Conservation (phyloP, 2,797 vertebrate genomes). For the Moxostoma hubbsi region DNA sequence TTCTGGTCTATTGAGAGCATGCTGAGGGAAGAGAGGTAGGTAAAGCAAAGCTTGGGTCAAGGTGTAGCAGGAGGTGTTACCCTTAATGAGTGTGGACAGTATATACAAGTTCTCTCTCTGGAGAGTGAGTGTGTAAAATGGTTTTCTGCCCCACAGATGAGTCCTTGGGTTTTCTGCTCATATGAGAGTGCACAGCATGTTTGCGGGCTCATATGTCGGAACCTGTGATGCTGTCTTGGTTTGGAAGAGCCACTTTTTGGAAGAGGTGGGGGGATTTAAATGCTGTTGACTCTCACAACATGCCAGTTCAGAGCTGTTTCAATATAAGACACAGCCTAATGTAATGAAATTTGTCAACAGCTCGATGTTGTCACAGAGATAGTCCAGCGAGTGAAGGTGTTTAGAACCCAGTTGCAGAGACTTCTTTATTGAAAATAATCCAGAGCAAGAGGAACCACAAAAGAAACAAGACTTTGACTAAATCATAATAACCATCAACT, state of each 20-base stretch:
- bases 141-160: conserved; percentile 53
- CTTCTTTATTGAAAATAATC: too few relatives aligned
- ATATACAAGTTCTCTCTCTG: conserved; percentile 53
- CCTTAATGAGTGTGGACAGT: conserved; percentile 57
- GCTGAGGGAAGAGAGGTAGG: conserved; percentile 32
- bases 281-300: conserved; percentile 3
- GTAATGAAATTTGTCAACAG: conserved; percentile 8
- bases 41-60: background rate
- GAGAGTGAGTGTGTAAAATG: conserved; percentile 49
- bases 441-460: too few relatives aligned
- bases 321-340: background rate
- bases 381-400: too few relatives aligned
- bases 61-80: conserved; percentile 1
- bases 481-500: too few relatives aligned
- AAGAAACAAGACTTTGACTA: too few relatives aligned
- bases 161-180: conserved; percentile 40
- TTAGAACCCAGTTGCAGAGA: too few relatives aligned
- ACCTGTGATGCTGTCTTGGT: conserved; percentile 8
- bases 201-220: conserved; percentile 31
- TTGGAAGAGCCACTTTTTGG: conserved; percentile 17
- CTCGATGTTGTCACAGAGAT: background rate
- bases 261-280: conserved; percentile 19
- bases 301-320: conserved; percentile 1
- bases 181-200: conserved; percentile 9
- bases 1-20: conserved; percentile 21